Evolutionary conservation across 2,113 vertebrate species (phyloP).

Genomic region (Scytalopus superciliaris): DNA sequence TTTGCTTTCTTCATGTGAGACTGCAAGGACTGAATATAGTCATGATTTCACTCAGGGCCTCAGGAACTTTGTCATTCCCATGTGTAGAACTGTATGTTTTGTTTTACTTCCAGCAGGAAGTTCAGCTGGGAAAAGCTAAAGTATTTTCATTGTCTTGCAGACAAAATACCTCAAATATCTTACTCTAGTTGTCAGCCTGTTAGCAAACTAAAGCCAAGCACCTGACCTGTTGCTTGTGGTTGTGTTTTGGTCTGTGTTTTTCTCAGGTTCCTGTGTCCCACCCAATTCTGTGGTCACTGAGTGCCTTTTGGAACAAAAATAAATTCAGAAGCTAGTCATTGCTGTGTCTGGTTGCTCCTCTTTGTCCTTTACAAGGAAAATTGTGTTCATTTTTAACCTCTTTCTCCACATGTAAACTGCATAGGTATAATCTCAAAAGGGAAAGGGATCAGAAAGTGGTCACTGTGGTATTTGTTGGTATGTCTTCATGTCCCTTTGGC

Average conservation of each 20-base stretch:
- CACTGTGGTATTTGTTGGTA: not conserved
- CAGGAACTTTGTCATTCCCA: not conserved
- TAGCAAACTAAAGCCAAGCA: not conserved
- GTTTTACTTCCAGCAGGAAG: not conserved
- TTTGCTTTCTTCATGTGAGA: not conserved
- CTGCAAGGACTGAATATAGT: not conserved
- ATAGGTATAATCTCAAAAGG: not conserved
- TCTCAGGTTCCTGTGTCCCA: not conserved
- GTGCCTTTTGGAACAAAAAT: not conserved
- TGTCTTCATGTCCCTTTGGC: not conserved
- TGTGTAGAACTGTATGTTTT: not conserved
- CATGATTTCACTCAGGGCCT: not conserved
- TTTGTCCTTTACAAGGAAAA: not conserved
- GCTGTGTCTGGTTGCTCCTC: not conserved
- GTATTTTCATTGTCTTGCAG: not conserved
- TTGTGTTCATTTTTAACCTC: not conserved
- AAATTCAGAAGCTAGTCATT: not conserved
- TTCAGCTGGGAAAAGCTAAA: not conserved
- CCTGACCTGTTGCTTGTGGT: not conserved
- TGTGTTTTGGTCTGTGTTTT: not conserved
- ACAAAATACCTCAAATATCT: not conserved
- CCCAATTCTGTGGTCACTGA: not conserved
- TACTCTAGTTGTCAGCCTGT: not conserved
- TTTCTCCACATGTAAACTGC: not conserved
- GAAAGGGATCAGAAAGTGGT: not conserved